Conservation (phyloP, 2,797 vertebrate species). For the Zalophus californianus region DNA sequence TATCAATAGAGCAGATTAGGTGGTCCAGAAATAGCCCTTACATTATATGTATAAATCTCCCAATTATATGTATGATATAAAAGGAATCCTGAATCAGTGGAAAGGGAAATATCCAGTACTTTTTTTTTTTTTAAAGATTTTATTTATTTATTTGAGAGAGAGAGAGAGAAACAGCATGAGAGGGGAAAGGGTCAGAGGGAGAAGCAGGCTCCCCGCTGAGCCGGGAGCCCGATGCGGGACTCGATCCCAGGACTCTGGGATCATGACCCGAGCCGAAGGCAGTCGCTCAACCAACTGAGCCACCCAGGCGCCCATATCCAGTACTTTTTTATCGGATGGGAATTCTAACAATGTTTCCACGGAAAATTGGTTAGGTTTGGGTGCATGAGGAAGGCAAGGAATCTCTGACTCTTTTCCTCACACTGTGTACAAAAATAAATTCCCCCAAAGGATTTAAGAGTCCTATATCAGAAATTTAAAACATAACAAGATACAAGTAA, state of each 20-base stretch:
- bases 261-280: too few relatives aligned
- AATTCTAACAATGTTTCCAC: slow-evolving; percentile 26
- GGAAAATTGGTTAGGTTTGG: not conserved
- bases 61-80: not conserved
- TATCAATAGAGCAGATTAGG: not conserved
- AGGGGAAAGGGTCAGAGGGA: too few relatives aligned
- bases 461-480: not conserved
- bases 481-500: not conserved
- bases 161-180: too few relatives aligned
- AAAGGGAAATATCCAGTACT: not conserved
- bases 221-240: too few relatives aligned
- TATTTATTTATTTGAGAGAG: too few relatives aligned
- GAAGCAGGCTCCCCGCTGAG: too few relatives aligned
- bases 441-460: not conserved
- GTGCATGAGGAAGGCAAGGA: not conserved
- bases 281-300: too few relatives aligned
- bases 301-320: not conserved
- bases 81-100: not conserved
- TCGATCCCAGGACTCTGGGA: too few relatives aligned
- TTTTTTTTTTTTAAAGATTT: not conserved
- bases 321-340: not conserved
- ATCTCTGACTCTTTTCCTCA: slow-evolving; percentile 19
- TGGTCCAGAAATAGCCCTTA: not conserved
- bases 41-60: not conserved
- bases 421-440: slow-evolving; percentile 9